phyloP scores from a whole-genome alignment of 2,113 vertebrate species.

The Dissostichus mawsoni region DNA sequence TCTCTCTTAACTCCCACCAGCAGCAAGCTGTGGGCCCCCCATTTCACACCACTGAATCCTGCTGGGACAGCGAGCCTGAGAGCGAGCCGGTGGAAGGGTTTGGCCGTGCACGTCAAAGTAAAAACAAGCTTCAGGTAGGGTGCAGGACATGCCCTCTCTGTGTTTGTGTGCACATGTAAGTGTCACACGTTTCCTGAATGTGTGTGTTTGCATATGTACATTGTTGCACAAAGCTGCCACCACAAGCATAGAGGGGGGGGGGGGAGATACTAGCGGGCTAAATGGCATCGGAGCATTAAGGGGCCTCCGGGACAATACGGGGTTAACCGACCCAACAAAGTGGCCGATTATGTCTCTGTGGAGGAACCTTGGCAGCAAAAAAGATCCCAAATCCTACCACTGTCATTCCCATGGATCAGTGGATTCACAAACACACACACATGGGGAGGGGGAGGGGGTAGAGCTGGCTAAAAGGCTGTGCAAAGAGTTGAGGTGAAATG shows the following conservation, averaged over 20 bases:
- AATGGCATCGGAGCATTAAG: slow-evolving; percentile 38
- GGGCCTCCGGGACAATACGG: slow-evolving; percentile 59
- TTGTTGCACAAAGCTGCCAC: slow-evolving; percentile 27
- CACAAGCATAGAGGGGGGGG: background rate
- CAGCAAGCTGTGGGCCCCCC: slow-evolving; percentile 70
- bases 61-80: slow-evolving; percentile 56
- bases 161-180: slow-evolving; percentile 42
- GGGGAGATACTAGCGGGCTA: background rate
- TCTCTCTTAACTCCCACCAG: slow-evolving; percentile 66
- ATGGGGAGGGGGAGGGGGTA: slow-evolving; percentile 8
- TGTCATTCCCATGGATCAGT: slow-evolving; percentile 60
- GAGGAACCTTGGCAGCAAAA: slow-evolving; percentile 58
- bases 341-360: slow-evolving; percentile 65
- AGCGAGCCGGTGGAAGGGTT: slow-evolving; percentile 34
- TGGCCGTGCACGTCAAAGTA: slow-evolving; percentile 56
- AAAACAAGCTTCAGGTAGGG: slow-evolving; percentile 61
- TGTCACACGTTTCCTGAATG: slow-evolving; percentile 33
- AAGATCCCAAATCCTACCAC: slow-evolving; percentile 58
- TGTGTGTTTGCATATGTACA: slow-evolving; percentile 30
- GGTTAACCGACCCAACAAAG: slow-evolving; percentile 74
- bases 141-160: slow-evolving; percentile 18
- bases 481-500: slow-evolving; percentile 50
- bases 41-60: slow-evolving; percentile 77
- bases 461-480: slow-evolving; percentile 33
- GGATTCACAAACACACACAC: slow-evolving; percentile 57